Evolutionary conservation across 2,797 vertebrate genomes (phyloP), one percentile per base, ranked within the genome.

Genomic region (Apogon hyalosoma): DNA sequence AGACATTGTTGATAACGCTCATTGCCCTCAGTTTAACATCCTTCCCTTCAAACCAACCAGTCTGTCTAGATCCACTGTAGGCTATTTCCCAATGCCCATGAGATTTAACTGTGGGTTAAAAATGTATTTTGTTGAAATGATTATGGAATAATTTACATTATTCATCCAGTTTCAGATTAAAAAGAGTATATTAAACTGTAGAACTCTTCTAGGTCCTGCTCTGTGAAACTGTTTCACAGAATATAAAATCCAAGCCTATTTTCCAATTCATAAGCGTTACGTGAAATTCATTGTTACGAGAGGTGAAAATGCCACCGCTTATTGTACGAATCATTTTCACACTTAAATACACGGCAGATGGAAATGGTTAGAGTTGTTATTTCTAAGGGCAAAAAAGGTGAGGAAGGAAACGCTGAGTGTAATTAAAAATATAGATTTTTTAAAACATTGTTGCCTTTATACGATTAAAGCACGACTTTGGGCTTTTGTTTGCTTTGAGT

Each of bases 141-240:
- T 75, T 75, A 75, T 71, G 40, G 63, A 71, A 42, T 51, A 76
- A 75, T 83, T 79, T 88, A 81, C 72, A 89, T 90, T 88, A 88
- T 89, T 89, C 80, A 92, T 88, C 51, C 55, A 75, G 64, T 79
- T 75, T 66, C 82, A 86, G 75, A 88, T 82, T 85, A 85, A 80
- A 83, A 84, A 60, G 54, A 50, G 50, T 70, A 75, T 82, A 82
- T 86, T 76, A 85, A 83, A 84, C 43, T 42, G 47, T 73, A 60
- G 71, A 80, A 76, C 51, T 83, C 69, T 63, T 64, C 57, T 24
- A 62, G 73, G 60, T 48, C 52, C 42, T 41, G 62, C 61, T 60
- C 59, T 76, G 1, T 0, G 41, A 73, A 72, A 63, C 28, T 24
- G 14, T 68, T 70, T 10, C 49, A 63, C 43, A 40, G 70, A 73